A percentile compares a stretch with the other conserved stretches of the same genome.
Evolutionary conservation across 2,888 invertebrate species (phyloP).

Genomic region (Elysia crispata): DNA sequence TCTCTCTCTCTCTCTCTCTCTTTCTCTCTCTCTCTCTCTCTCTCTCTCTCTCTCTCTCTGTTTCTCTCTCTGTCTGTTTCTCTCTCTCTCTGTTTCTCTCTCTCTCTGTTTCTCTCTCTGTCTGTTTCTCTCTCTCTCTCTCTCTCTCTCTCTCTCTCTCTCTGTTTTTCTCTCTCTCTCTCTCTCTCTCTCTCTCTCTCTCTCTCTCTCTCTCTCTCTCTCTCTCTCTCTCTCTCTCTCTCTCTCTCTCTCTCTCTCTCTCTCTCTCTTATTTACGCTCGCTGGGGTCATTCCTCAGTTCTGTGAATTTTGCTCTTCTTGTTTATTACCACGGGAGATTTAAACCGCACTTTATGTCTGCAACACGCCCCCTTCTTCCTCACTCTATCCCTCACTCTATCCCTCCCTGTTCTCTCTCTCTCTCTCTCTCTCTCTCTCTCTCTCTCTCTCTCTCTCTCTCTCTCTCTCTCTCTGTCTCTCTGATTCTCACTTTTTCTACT

Average conservation of each 20-base stretch:
- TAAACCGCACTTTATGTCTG: too few species aligned
- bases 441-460: conserved; percentile 2
- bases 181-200: neutral
- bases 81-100: neutral
- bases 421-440: conserved; percentile 16
- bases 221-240: neutral
- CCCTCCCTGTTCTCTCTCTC: too few species aligned
- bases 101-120: neutral
- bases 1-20: too few species aligned
- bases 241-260: conserved; percentile 12
- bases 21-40: neutral
- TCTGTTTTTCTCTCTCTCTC: too few species aligned
- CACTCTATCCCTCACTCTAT: too few species aligned
- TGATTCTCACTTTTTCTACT: neutral
- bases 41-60: neutral
- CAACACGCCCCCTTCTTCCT: too few species aligned
- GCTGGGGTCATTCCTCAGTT: too few species aligned
- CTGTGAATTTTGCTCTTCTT: too few species aligned
- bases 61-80: neutral
- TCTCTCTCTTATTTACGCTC: neutral
- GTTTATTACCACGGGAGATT: too few species aligned
- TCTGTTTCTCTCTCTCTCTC: neutral
- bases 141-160: neutral
- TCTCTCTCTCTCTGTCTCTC: neutral
- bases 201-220: conserved; percentile 15